Evolutionary conservation across 2,113 vertebrate species (phyloP), one percentile per base, ranked within the genome.

Genomic region (Lepisosteus oculatus): DNA sequence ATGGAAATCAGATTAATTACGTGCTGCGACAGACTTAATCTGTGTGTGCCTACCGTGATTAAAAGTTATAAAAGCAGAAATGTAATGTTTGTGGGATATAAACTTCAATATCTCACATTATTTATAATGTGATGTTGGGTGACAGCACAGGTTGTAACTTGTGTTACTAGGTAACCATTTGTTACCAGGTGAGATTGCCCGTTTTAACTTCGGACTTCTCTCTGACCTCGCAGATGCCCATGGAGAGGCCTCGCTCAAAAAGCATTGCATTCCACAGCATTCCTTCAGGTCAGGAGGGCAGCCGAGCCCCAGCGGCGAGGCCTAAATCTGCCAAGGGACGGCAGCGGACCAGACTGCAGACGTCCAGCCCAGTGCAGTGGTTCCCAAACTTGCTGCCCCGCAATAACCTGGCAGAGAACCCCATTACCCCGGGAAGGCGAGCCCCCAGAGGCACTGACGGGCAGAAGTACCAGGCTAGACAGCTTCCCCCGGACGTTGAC

Each of bases 321-420:
- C 74, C 69, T 44, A 71, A 75, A 67, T 75, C 63, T 12, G 69
- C 65, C 44, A 76, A 64, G 45, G 69, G 55, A 2, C 29, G 65
- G 3, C 45, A 15, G 51, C 65, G 57, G 14, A 44, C 54, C 13
- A 14, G 45, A 17, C 64, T 17, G 17, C 56, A 56, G n/a, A 17
- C 51, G 29, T 7, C 61, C 54, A 54, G 41, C 43, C 29, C 62
- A 42, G 41, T 51, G 14, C 65, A 62, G 41, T 12, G 15, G 69
- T 43, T 43, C 42, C 43, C 45, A 62, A 72, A 51, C 62, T 72
- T 17, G 14, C 55, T 7, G 41, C 42, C 68, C 54, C 44, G 8
- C 5, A 29, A 41, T 45, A 68, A 14, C 5, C 47, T 65, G 6
- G 42, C 17, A 43, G 14, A 47, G 8, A 14, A 8, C 59, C 13